These are phyloP conservation scores for Caenorhabditis tropicalis DNA, from an alignment of 1,140 invertebrate genomes.

Conservation along the genomic window DNA sequence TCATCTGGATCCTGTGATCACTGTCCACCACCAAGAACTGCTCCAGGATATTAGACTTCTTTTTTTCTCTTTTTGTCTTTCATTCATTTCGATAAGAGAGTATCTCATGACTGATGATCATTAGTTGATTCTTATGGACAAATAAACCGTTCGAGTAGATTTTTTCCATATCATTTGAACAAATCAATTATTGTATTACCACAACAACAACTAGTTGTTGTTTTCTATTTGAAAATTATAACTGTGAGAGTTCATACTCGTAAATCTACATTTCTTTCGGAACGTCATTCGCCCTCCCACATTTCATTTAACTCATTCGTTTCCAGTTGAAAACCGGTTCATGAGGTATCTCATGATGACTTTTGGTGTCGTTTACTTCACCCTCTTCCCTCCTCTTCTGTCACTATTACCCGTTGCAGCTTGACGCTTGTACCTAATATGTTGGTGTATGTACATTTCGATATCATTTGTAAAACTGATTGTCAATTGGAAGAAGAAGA, in stretches of 20 bases:
- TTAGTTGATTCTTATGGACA: background rate
- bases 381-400: background rate
- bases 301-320: background rate
- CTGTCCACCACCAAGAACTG: slow-evolving; percentile 40
- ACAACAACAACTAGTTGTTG: no score
- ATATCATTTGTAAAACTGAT: background rate
- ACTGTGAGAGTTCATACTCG: no score
- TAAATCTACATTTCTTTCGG: background rate
- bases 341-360: background rate
- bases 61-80: slow-evolving; percentile 16
- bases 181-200: no score
- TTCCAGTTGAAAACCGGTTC: background rate
- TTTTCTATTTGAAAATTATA: no score
- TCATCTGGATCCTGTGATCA: slow-evolving; percentile 47
- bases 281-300: background rate
- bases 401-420: background rate
- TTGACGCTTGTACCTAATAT: background rate
- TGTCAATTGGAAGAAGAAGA: background rate
- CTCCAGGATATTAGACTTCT: slow-evolving; percentile 40
- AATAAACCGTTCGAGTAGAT: slow-evolving; percentile 21
- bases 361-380: slow-evolving; percentile 13
- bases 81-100: slow-evolving; percentile 34
- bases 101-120: slow-evolving; percentile 23
- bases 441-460: slow-evolving; percentile 20
- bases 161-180: background rate